These are phyloP conservation scores for Phalanger gymnotis DNA, from an alignment of 2,797 vertebrate species.

Conservation along the genomic window DNA sequence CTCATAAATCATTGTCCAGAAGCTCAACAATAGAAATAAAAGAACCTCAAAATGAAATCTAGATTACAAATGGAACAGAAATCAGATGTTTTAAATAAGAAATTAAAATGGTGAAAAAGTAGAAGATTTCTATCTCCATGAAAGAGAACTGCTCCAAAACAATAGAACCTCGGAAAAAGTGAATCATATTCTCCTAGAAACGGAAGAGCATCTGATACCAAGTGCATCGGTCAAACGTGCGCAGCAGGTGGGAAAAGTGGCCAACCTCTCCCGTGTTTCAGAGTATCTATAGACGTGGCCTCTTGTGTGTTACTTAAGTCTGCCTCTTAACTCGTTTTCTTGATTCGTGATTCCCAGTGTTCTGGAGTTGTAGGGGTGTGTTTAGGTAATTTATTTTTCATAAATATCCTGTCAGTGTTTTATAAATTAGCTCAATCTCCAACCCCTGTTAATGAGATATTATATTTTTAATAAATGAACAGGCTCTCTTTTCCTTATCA, in stretches of 20 bases:
- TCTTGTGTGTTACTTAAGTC: not conserved
- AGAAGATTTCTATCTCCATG: not conserved
- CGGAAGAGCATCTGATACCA: not conserved
- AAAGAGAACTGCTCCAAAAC: not conserved
- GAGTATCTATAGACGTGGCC: not conserved
- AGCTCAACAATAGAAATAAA: not conserved
- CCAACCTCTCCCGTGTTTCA: too few relatives aligned
- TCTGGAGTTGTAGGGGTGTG: not conserved
- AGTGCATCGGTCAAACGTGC: not conserved
- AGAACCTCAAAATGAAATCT: not conserved
- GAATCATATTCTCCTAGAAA: not conserved
- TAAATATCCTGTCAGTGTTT: not conserved
- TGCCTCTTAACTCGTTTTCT: not conserved
- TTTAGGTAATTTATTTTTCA: not conserved
- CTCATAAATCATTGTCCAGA: not conserved
- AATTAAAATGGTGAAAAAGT: not conserved
- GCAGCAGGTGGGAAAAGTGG: not conserved
- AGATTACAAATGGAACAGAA: not conserved
- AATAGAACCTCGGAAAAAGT: not conserved
- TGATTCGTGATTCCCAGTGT: not conserved
- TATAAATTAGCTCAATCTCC: not conserved
- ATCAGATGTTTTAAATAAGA: not conserved
- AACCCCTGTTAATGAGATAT: not conserved
- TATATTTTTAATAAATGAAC: not conserved
- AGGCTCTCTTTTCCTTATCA: not conserved